These are phyloP conservation scores for Drosophila kepulauana DNA, from an alignment of 1,140 invertebrate genomes.

Conservation along the genomic window DNA sequence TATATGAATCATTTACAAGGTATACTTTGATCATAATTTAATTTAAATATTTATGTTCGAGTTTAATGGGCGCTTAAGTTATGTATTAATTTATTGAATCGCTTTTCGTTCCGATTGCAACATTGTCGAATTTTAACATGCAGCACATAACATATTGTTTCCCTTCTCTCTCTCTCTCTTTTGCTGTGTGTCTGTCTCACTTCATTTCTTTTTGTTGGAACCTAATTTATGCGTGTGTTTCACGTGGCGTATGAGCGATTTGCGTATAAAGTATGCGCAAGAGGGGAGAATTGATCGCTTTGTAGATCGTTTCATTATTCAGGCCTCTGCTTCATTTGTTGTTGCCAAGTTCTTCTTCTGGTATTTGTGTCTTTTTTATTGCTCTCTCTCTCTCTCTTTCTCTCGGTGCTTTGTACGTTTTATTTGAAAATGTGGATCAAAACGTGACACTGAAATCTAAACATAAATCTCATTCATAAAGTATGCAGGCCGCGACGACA, in stretches of 20 bases:
- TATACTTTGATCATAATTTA: background rate
- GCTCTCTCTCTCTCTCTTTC: background rate
- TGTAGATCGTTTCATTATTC: conserved; percentile 20
- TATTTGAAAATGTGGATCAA: conserved; percentile 73
- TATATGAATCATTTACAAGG: background rate
- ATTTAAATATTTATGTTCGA: conserved; percentile 11
- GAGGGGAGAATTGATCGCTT: conserved; percentile 13
- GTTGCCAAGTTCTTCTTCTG: background rate
- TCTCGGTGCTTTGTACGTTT: background rate
- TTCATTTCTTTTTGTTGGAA: background rate
- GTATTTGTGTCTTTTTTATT: conserved; percentile 16
- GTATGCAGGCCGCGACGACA: conserved; percentile 54
- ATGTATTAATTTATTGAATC: conserved; percentile 19
- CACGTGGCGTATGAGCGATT: conserved; percentile 19
- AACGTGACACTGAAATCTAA: conserved; percentile 81
- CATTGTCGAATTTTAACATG: conserved; percentile 2
- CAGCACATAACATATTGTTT: conserved; percentile 1
- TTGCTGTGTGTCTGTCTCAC: background rate
- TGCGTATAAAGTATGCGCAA: conserved; percentile 11
- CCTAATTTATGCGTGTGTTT: conserved; percentile 5
- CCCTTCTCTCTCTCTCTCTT: background rate
- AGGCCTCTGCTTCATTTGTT: background rate
- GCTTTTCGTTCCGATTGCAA: conserved; percentile 10
- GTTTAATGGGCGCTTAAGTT: conserved; percentile 15
- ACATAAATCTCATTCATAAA: conserved; percentile 78